These are phyloP conservation scores for Lysiphlebus fabarum DNA, from an alignment of 1,140 invertebrate genomes.

Conservation along the genomic window DNA sequence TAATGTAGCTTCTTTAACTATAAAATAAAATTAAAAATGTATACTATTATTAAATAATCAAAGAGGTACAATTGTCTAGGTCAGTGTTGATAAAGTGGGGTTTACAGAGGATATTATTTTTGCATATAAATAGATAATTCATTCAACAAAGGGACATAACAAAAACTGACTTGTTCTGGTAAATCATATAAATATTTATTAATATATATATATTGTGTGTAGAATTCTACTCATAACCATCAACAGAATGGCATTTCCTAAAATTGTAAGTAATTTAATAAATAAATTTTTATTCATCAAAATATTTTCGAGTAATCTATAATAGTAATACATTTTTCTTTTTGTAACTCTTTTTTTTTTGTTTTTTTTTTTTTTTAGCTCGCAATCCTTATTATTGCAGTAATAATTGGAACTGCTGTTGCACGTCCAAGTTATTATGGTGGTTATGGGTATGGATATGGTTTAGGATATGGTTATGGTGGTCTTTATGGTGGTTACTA, in stretches of 20 bases:
- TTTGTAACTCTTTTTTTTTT: no score
- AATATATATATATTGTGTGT: constrained; percentile 14
- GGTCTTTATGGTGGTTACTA: constrained; percentile 20
- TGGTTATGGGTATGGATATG: constrained; percentile 6
- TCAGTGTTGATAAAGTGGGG: constrained; percentile 30
- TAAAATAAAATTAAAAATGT: constrained; percentile 20
- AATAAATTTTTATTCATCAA: no score
- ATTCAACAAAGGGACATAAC: constrained; percentile 17
- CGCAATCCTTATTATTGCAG: constrained; percentile 30
- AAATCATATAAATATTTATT: constrained; percentile 13
- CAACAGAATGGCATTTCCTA: constrained; percentile 37
- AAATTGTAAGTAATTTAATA: constrained; percentile 40
- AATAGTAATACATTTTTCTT: no score
- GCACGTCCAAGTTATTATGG: constrained; percentile 34
- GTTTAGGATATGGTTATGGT: constrained; percentile 17
- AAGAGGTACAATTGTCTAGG: constrained; percentile 4
- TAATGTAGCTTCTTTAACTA: constrained; percentile 12
- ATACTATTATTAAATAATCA: constrained; percentile 23
- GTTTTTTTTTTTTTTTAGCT: background rate
- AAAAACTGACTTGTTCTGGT: constrained; percentile 18
- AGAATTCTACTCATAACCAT: constrained; percentile 12
- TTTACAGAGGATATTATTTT: constrained; percentile 25
- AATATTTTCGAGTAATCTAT: no score
- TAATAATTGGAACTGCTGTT: constrained; percentile 28
- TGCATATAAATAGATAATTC: constrained; percentile 36